Percentiles rank a stretch among this genome's conserved stretches.
phyloP scores from a whole-genome alignment of 2,797 vertebrate species.

The Sciaenops ocellatus region DNA sequence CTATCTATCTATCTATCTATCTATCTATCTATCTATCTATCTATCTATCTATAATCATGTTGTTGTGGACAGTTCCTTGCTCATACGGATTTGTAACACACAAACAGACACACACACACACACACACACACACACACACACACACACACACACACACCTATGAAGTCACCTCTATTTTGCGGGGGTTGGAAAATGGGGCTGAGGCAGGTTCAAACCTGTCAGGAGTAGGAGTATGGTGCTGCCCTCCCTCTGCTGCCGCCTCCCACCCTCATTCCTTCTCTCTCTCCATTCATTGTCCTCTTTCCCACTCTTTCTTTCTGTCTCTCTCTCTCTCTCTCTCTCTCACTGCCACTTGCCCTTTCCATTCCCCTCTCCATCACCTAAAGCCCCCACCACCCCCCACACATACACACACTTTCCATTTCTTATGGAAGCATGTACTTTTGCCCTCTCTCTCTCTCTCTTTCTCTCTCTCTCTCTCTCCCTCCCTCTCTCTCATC shows the following conservation, averaged over 20 bases:
- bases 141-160: conserved; percentile 54
- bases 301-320: conserved; percentile 40
- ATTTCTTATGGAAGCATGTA: conserved; percentile 74
- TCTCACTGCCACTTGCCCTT: conserved; percentile 66
- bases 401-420: conserved; percentile 60
- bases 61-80: conserved; percentile 34
- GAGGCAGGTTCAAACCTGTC: conserved; percentile 84
- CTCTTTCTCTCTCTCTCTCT: conserved; percentile 27
- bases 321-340: conserved; percentile 43
- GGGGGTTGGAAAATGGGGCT: conserved; percentile 77
- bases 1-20: neutral
- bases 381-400: conserved; percentile 25
- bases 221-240: conserved; percentile 54
- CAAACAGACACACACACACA: conserved; percentile 42
- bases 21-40: neutral
- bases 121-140: conserved; percentile 41
- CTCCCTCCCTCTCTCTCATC: conserved; percentile 40
- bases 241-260: conserved; percentile 63
- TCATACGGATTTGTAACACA: conserved; percentile 39
- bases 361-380: conserved; percentile 70
- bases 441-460: conserved; percentile 50
- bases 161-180: conserved; percentile 78
- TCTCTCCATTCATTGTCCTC: conserved; percentile 65
- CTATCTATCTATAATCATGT: neutral
- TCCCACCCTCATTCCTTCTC: conserved; percentile 71